A percentile compares a stretch with the other conserved stretches of the same genome.
Evolutionary conservation across 92 coral and sea anemone species (phyloP).

Genomic region (Anthopleura xanthogrammica): DNA sequence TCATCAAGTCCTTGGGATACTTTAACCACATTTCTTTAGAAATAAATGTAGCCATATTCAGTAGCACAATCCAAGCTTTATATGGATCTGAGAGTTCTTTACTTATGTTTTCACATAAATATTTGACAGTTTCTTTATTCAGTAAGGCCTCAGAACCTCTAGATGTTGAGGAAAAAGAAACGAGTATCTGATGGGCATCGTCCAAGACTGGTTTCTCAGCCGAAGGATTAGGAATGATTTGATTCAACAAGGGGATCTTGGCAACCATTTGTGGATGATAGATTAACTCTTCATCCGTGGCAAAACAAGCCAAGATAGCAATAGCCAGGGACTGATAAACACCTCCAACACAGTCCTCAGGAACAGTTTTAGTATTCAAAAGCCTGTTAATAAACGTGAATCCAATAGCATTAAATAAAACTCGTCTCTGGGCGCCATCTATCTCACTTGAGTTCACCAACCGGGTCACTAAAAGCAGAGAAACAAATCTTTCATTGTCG

Average conservation of each 20-base stretch:
- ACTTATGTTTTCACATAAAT: constrained; percentile 40
- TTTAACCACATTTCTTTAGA: constrained; percentile 50
- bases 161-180: constrained; percentile 47
- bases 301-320: constrained; percentile 84
- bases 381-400: constrained; percentile 77
- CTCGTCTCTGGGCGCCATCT: constrained; percentile 54
- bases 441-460: constrained; percentile 64
- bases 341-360: constrained; percentile 56
- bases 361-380: constrained; percentile 57
- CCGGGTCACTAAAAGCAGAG: constrained; percentile 75
- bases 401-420: constrained; percentile 78
- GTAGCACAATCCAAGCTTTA: constrained; percentile 46
- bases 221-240: constrained; percentile 30
- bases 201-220: constrained; percentile 25
- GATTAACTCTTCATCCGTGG: constrained; percentile 69
- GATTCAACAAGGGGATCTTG: constrained; percentile 56
- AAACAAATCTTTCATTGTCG: constrained; percentile 90
- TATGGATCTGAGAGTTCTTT: neutral
- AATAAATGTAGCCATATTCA: constrained; percentile 47
- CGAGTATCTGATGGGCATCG: constrained; percentile 65
- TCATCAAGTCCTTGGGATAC: constrained; percentile 35
- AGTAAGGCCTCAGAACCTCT: constrained; percentile 60
- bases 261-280: constrained; percentile 71
- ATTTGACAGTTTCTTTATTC: constrained; percentile 25
- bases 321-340: constrained; percentile 76